phyloP scores from a whole-genome alignment of 2,113 vertebrate species.

The Neogobius melanostomus region DNA sequence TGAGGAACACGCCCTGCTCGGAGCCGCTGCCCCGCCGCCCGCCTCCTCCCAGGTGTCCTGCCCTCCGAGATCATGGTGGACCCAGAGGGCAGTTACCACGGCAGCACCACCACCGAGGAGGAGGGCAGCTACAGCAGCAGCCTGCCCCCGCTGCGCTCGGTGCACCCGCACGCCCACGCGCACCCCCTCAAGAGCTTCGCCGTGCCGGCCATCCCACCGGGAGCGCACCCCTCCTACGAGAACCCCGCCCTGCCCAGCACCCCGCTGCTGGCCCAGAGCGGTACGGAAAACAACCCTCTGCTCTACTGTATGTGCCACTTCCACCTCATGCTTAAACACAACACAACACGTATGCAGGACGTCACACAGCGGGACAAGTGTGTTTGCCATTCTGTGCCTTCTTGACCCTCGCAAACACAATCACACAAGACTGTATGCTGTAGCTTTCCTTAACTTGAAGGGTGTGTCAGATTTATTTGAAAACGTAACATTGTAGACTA shows the following conservation, averaged over 20 bases:
- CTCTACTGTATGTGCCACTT: not conserved
- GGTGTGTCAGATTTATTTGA: too few relatives aligned
- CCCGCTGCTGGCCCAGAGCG: conserved; percentile 89
- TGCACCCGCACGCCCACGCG: conserved; percentile 86
- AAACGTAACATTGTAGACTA: too few relatives aligned
- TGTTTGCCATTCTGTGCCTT: too few relatives aligned
- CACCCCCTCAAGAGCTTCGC: conserved; percentile 97
- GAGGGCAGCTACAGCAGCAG: conserved; percentile 82
- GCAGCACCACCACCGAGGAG: conserved; percentile 85
- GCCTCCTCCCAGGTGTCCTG: conserved; percentile 82
- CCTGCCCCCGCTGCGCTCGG: conserved; percentile 82
- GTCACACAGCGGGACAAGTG: too few relatives aligned
- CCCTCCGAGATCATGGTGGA: conserved; percentile 83
- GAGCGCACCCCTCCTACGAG: conserved; percentile 79
- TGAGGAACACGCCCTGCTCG: conserved; percentile 91
- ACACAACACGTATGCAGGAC: too few relatives aligned
- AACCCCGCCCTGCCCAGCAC: conserved; percentile 87
- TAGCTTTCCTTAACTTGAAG: too few relatives aligned
- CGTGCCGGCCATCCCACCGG: conserved; percentile 82
- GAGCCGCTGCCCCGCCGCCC: conserved; percentile 83
- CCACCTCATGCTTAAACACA: too few relatives aligned
- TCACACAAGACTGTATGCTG: too few relatives aligned
- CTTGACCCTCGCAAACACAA: too few relatives aligned
- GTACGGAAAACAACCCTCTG: conserved; percentile 62
- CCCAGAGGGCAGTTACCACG: conserved; percentile 86